These are phyloP conservation scores for Plectrocnemia conspersa DNA, from an alignment of 1,140 invertebrate species.

Conservation along the genomic window DNA sequence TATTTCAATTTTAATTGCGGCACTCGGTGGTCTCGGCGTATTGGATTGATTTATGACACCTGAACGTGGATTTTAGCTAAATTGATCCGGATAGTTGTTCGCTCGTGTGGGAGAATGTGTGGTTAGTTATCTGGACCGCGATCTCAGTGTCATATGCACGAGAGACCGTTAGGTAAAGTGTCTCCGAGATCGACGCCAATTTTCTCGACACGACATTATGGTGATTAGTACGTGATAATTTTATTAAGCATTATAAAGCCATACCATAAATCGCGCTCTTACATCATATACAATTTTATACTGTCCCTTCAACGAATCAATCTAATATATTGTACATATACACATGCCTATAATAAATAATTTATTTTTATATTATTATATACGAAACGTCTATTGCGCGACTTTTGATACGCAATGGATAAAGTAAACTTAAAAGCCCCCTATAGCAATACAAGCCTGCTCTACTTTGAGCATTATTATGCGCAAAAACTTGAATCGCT, in stretches of 20 bases:
- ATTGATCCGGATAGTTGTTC: too few relatives aligned
- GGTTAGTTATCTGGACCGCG: too few relatives aligned
- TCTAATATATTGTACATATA: neutral
- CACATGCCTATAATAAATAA: too few relatives aligned
- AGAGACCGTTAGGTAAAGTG: too few relatives aligned
- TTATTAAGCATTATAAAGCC: slow-evolving; percentile 17
- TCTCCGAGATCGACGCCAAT: slow-evolving; percentile 4
- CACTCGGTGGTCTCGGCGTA: too few relatives aligned
- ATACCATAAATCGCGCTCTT: slow-evolving; percentile 6
- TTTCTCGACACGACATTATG: slow-evolving; percentile 15
- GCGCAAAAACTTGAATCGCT: slow-evolving; percentile 16
- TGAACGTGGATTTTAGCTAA: too few relatives aligned
- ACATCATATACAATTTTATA: too few relatives aligned
- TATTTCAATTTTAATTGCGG: too few relatives aligned
- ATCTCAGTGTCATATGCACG: too few relatives aligned
- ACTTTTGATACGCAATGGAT: neutral
- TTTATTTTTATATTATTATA: too few relatives aligned
- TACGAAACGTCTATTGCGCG: neutral
- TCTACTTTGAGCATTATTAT: slow-evolving; percentile 14
- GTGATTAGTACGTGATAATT: slow-evolving; percentile 23
- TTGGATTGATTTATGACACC: too few relatives aligned
- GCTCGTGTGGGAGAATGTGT: too few relatives aligned
- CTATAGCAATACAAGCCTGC: slow-evolving; percentile 7
- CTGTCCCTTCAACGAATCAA: neutral
- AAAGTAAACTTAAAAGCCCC: slow-evolving; percentile 6